Base-by-base conservation (phyloP, 30 jellyfish, hydroid and myxozoan genomes). In the Haliclystus octoradiatus region DNA sequence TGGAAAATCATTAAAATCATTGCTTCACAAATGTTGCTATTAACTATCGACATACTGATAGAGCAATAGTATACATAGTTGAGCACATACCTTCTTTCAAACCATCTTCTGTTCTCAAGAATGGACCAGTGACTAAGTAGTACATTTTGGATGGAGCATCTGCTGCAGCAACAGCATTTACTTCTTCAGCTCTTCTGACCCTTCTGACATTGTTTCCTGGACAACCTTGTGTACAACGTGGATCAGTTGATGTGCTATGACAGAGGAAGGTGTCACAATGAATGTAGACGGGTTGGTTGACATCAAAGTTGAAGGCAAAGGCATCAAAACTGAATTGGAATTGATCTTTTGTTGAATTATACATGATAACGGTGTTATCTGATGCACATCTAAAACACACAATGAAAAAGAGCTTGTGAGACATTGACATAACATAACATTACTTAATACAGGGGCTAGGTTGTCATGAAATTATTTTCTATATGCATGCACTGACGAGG, bases 241-340 rank as follows among this genome's bases (percentile, higher is more conserved):
- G 47, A 15, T 34, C 35, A 35, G 62, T 75, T 2, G 87, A 53
- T 0, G 87, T 57, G 23, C 66, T 65, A 25, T 71, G 78, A 70
- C 87, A 75, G 65, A 75, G 74, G 73, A 75, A 75, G 30, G 66
- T 70, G 73, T 62, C 72, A 50, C 87, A 75, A 27, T 75, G 87
- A 32, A 75, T 50, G 50, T 64, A 75, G 49, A 75, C 87, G 7
- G 63, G 26, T 27, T 40, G 57, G 19, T 78, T 65, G 64, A 32
- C 34, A 5, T 75, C 63, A 9, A 40, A 28, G 74, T 62, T 50
- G 79, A 64, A 75, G 1, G 65, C 51, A 26, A 75, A 75, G 15
- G 87, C 78, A 32, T 75, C 72, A 69, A 75, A 62, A 53, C 69
- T 51, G 63, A 75, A 75, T 7, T 76, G 71, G 19, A 62, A 76